Evolutionary conservation across 2,888 invertebrate species (phyloP), one percentile per base, ranked within the genome.

Genomic region (Drosophila merina): DNA sequence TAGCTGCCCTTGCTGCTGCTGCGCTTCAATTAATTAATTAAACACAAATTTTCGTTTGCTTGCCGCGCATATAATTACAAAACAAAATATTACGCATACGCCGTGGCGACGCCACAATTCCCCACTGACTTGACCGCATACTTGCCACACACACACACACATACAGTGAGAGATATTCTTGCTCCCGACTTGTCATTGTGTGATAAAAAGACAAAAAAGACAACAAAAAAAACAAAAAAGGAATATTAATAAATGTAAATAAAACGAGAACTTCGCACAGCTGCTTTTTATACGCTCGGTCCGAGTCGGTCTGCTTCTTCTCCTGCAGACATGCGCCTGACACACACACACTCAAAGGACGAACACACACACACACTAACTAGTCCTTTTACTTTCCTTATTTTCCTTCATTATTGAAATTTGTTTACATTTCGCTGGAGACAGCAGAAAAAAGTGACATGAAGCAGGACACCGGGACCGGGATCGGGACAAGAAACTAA

Each of bases 1-100:
- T n/a, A 10, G 26, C 36, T 48, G 51, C 6, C 40, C 48, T 9
- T 64, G 47, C 8, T 54, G 45, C 45, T 63, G 67, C 64, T 66
- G 56, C 54, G 42, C 72, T 79, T 80, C 70, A 77, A 76, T 81
- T 82, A 82, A 84, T 82, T 82, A 82, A 82, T 84, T 84, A 84
- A 84, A 75, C 84, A 76, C 67, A 75, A 64, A 67, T 71, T 74
- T 77, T 82, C 47, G 59, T 60, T 77, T 68, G 68, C 47, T 58
- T 57, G 58, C 14, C 28, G 51, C 68, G 69, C 67, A 58, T 67
- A 69, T 49, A 47, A 50, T 36, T 81, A 83, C 80, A 78, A 83
- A 81, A 80, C 72, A 78, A 78, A 81, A 81, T 79, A 83, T 80
- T 77, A 80, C 77, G 75, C 75, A 77, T 67, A 74, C 64, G 75